A percentile compares a stretch with the other conserved stretches of the same genome.
phyloP scores from a whole-genome alignment of 2,797 vertebrate species.

The Lycodopsis pacificus region DNA sequence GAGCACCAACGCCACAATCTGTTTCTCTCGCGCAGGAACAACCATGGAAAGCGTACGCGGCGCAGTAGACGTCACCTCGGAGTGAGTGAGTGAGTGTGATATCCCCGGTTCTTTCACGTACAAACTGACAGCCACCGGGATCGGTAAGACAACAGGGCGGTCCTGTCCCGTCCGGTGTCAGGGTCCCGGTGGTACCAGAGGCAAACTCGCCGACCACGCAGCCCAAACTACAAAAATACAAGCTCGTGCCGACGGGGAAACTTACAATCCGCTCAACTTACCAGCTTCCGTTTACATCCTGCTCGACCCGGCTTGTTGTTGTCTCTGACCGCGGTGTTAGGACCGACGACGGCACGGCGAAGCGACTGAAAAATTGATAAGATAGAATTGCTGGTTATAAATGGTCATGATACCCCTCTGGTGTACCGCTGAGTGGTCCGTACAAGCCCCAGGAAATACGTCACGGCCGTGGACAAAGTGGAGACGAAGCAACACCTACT shows the following conservation, averaged over 20 bases:
- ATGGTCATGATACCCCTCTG: slow-evolving; percentile 81
- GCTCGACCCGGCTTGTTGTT: slow-evolving; percentile 52
- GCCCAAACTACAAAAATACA: slow-evolving; percentile 52
- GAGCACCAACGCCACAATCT: background rate
- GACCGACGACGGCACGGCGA: slow-evolving; percentile 57
- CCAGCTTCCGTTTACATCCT: slow-evolving; percentile 77
- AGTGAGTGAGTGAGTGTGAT: slow-evolving; percentile 18
- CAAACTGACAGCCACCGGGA: slow-evolving; percentile 40
- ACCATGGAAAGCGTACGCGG: slow-evolving; percentile 63
- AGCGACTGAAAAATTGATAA: slow-evolving; percentile 52
- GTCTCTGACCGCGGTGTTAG: slow-evolving; percentile 60
- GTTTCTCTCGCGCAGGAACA: slow-evolving; percentile 28
- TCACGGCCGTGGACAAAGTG: slow-evolving; percentile 74
- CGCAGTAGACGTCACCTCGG: slow-evolving; percentile 72
- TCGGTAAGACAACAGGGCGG: slow-evolving; percentile 18
- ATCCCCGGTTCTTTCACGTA: background rate
- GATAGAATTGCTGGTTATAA: slow-evolving; percentile 74
- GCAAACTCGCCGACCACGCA: slow-evolving; percentile 53
- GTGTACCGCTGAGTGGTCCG: slow-evolving; percentile 77
- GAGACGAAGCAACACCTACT: slow-evolving; percentile 70
- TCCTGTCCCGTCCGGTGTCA: background rate
- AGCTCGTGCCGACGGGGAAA: slow-evolving; percentile 61
- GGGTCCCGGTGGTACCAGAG: slow-evolving; percentile 24
- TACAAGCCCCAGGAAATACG: slow-evolving; percentile 88
- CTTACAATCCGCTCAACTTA: slow-evolving; percentile 74